phyloP scores from a whole-genome alignment of 1,140 invertebrate genomes.

The Plodia interpunctella region DNA sequence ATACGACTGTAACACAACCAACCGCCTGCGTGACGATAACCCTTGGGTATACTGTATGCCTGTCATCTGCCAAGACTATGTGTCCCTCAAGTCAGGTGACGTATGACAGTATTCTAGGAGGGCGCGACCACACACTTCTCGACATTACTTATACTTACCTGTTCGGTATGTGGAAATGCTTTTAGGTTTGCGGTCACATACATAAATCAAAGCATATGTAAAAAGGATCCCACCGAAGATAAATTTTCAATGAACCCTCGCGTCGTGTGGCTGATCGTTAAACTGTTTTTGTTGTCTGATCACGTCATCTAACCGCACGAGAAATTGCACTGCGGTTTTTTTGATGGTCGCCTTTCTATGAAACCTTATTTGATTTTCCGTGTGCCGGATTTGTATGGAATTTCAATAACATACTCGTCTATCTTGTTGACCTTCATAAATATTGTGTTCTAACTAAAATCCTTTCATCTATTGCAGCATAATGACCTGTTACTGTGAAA shows the following conservation, averaged over 20 bases:
- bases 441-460: background rate
- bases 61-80: no score
- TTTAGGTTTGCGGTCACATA: background rate
- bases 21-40: no score
- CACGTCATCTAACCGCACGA: slow-evolving; percentile 7
- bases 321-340: slow-evolving; percentile 11
- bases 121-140: no score
- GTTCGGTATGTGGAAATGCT: no score
- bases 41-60: no score
- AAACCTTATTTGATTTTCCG: background rate
- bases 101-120: no score
- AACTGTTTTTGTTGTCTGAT: slow-evolving; percentile 4
- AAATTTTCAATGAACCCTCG: slow-evolving; percentile 7
- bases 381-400: background rate
- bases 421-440: background rate
- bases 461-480: background rate
- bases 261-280: slow-evolving; percentile 5
- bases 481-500: no score
- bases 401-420: background rate
- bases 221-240: background rate
- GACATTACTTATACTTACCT: no score
- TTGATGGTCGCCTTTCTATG: slow-evolving; percentile 2
- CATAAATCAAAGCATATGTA: background rate
- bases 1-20: no score
- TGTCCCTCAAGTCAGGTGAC: no score